Evolutionary conservation across 2,113 vertebrate genomes (phyloP).

Genomic region (Coregonus clupeaformis): DNA sequence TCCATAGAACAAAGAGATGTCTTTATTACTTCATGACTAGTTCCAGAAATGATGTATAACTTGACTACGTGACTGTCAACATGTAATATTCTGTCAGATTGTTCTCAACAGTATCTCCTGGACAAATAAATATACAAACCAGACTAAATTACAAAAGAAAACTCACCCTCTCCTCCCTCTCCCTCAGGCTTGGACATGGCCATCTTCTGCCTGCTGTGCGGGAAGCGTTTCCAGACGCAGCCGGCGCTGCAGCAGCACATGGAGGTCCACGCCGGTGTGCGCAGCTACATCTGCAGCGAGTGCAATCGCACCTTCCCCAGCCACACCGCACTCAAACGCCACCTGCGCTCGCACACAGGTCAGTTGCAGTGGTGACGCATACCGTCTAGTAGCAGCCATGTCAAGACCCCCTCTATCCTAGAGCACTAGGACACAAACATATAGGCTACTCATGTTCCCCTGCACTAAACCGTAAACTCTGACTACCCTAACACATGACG

Average conservation of each 20-base stretch:
- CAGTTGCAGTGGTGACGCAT: conserved; percentile 7
- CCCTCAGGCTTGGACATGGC: conserved; percentile 94
- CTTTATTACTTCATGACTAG: too few species aligned
- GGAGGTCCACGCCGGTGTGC: conserved; percentile 96
- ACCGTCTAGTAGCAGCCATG: too few species aligned
- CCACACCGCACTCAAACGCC: conserved; percentile 97
- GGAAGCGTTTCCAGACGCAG: conserved; percentile 97
- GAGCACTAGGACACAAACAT: not conserved
- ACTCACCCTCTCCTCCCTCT: not conserved
- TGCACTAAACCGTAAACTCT: too few species aligned
- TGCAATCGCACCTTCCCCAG: conserved; percentile 98
- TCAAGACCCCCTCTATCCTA: not conserved
- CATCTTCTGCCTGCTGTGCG: conserved; percentile 96
- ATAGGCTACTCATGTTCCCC: too few species aligned
- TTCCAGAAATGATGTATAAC: too few species aligned
- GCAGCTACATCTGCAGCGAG: conserved; percentile 98
- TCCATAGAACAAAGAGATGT: too few species aligned
- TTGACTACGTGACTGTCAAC: too few species aligned
- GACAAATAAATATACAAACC: too few species aligned
- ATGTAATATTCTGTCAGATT: too few species aligned
- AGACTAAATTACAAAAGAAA: too few species aligned
- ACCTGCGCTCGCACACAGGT: conserved; percentile 98
- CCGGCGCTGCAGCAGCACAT: conserved; percentile 97
- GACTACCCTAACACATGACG: too few species aligned
- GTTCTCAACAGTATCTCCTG: too few species aligned